Evolutionary conservation across 2,113 vertebrate genomes (phyloP).

Genomic region (Pterocles burchelli): DNA sequence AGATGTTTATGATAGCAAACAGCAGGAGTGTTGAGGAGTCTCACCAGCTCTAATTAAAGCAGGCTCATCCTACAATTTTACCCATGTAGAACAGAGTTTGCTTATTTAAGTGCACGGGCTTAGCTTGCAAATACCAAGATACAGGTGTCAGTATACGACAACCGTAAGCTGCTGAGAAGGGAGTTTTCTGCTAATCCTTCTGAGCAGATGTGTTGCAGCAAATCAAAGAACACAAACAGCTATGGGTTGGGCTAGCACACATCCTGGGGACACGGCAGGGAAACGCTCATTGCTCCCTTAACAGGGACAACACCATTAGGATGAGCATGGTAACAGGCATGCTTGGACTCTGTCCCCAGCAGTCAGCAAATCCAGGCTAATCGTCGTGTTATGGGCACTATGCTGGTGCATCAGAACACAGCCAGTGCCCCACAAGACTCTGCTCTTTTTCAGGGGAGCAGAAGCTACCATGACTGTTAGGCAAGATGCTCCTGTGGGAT

Average conservation of each 20-base stretch:
- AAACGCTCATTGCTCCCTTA: background rate
- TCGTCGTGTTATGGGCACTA: fast-evolving
- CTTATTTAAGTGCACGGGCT: constrained; percentile 57
- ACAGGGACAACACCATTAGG: background rate
- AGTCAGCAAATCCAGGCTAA: background rate
- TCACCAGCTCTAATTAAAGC: constrained; percentile 68
- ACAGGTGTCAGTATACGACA: constrained; percentile 61
- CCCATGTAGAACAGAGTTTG: constrained; percentile 58
- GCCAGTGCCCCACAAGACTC: background rate
- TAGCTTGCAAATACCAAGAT: constrained; percentile 58
- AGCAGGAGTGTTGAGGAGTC: constrained; percentile 56
- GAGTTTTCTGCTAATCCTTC: constrained; percentile 59
- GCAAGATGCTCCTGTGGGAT: background rate
- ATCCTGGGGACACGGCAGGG: background rate
- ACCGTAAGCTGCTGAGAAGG: constrained; percentile 47
- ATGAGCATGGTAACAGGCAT: fast-evolving
- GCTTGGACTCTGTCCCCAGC: fast-evolving
- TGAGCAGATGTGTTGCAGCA: constrained; percentile 19
- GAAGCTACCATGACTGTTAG: background rate
- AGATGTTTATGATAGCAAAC: constrained; percentile 65
- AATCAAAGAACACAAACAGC: constrained; percentile 47
- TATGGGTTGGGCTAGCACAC: background rate
- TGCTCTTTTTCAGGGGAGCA: background rate
- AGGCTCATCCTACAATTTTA: constrained; percentile 63
- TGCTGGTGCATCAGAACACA: background rate